Evolutionary conservation across 2,797 vertebrate species (phyloP), one percentile per base, ranked within the genome.

Genomic region (Takifugu rubripes): DNA sequence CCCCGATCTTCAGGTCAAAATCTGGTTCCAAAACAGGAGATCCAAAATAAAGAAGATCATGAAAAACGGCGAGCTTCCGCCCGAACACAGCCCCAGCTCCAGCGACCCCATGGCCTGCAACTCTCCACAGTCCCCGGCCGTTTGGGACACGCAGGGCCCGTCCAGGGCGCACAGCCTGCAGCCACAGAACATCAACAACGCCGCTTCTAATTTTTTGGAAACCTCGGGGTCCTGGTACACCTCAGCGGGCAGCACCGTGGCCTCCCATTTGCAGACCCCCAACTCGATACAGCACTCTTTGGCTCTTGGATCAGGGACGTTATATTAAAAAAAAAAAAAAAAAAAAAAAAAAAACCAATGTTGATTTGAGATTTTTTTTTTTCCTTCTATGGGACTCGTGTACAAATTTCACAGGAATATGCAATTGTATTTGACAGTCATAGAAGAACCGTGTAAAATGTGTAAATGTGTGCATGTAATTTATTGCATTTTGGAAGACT

Each of bases 401-500:
- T 95, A 93, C 94, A 92, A 79, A 89, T 92, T 91, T 92, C 87
- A 92, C 91, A 94, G 92, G 92, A 93, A 93, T 93, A 92, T 92
- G 91, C 93, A 93, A 95, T 26, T 89, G 92, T 94, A 94, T 93
- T 93, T 93, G 86, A 85, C 92, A 91, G 84, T 93, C 88, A 89
- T 92, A 92, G 91, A 92, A 90, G 88, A 92, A 55, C 86, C 83
- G 90, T 92, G 91, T 95, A 92, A 87, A 94, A 92, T 91, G 93
- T 96, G 92, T 97, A 97, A 95, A 94, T 94, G 95, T 95, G 94
- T 98, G 96, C 96, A 98, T 99, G 96, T 98, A 97, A 98, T 93
- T 98, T 98, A 97, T 98, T 98, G 94, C 94, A 95, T 99, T 96
- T 96, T 94, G 93, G 92, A 94, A 92, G 92, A 92, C 79, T 87